Conservation (phyloP, 2,888 invertebrate species). For the Mesorhabditis belari region DNA sequence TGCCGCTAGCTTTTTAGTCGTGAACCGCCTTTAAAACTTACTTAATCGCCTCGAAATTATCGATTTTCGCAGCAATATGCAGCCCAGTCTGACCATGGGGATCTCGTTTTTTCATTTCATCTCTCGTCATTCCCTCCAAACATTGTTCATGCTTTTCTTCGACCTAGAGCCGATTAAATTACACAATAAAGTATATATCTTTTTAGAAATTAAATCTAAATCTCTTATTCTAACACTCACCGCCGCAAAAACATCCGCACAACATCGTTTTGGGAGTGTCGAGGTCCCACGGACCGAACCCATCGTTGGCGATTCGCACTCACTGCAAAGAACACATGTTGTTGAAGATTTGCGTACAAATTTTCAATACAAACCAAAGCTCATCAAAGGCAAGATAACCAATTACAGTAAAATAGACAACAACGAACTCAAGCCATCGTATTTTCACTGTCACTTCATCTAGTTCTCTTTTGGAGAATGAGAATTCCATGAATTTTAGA, state of each 20-base stretch:
- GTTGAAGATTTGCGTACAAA: too few relatives aligned
- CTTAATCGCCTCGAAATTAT: slow-evolving; percentile 27
- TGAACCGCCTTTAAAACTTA: slow-evolving; percentile 8
- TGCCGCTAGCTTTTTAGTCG: background rate
- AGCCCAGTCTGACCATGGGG: slow-evolving; percentile 27
- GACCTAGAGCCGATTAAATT: too few relatives aligned
- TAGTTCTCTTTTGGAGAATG: background rate
- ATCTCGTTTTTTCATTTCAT: slow-evolving; percentile 23
- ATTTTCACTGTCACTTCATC: background rate
- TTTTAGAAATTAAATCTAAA: too few relatives aligned
- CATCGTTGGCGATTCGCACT: background rate
- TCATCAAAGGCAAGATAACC: background rate
- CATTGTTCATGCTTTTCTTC: background rate
- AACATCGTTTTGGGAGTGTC: background rate
- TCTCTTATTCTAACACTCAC: too few relatives aligned
- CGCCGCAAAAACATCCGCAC: background rate
- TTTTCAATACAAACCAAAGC: background rate
- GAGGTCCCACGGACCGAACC: too few relatives aligned
- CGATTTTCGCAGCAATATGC: slow-evolving; percentile 31
- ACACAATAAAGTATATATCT: too few relatives aligned
- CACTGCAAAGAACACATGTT: too few relatives aligned
- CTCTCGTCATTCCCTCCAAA: slow-evolving; percentile 5
- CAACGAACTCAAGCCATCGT: background rate
- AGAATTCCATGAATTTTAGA: too few relatives aligned
- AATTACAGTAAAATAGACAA: background rate